A percentile compares a stretch with the other conserved stretches of the same genome.
Conservation (phyloP, 2,113 vertebrate genomes). For the Physeter macrocephalus region DNA sequence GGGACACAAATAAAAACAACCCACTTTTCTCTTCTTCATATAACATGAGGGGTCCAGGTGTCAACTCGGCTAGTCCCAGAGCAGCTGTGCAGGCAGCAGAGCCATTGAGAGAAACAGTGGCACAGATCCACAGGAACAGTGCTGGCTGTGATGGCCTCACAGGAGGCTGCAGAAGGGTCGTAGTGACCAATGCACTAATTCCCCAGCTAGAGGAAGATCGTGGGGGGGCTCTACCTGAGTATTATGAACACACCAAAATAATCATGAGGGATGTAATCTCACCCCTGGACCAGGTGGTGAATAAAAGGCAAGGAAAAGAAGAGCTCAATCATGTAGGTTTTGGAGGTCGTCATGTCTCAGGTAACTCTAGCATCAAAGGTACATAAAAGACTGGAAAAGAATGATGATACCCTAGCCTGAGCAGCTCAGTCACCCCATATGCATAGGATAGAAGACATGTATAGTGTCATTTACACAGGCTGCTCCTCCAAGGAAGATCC, state of each 20-base stretch:
- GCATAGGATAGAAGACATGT: background rate
- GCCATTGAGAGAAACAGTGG: too few species aligned
- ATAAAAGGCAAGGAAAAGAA: background rate
- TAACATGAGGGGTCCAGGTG: background rate
- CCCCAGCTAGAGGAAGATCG: background rate
- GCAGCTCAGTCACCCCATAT: background rate
- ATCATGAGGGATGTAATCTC: background rate
- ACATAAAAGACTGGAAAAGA: background rate
- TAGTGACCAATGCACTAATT: background rate
- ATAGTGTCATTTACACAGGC: background rate
- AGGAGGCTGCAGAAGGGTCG: background rate
- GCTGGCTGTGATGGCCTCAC: fast-evolving
- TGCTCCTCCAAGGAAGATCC: background rate
- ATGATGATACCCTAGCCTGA: background rate
- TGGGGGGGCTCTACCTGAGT: background rate
- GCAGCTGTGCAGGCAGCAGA: background rate
- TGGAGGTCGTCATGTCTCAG: background rate
- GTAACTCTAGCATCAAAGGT: background rate
- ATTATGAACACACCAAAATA: background rate
- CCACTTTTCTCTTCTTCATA: background rate
- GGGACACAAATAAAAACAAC: background rate
- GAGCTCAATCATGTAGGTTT: background rate
- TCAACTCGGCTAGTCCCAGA: background rate
- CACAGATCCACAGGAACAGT: background rate
- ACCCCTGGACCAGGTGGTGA: background rate